Conservation (phyloP, 2,797 vertebrate genomes). For the Rhinophrynus dorsalis region DNA sequence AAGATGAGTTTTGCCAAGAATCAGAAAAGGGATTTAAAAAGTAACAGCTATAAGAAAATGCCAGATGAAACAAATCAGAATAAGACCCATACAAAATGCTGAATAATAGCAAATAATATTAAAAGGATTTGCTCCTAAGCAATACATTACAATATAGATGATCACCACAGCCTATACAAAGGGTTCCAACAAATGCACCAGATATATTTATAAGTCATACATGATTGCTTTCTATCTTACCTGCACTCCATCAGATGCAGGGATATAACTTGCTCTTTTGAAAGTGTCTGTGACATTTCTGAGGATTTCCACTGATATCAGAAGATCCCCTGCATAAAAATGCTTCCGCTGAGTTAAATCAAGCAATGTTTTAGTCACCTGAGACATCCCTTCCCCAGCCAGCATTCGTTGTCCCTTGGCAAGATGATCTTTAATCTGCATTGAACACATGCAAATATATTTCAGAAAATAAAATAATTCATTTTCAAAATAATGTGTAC, state of each 20-base stretch:
- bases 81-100: too few species aligned
- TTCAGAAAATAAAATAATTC: conserved; percentile 66
- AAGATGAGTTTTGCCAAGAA: too few species aligned
- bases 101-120: too few species aligned
- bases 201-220: background rate
- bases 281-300: conserved; percentile 97
- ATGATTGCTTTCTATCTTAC: conserved; percentile 66
- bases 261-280: conserved; percentile 95
- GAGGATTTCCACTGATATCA: conserved; percentile 96
- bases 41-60: too few species aligned
- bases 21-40: too few species aligned
- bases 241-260: conserved; percentile 96
- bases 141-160: too few species aligned
- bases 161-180: too few species aligned
- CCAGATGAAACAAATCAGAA: too few species aligned
- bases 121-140: too few species aligned
- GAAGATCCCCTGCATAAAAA: conserved; percentile 95
- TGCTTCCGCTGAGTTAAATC: conserved; percentile 97
- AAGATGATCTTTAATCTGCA: conserved; percentile 95
- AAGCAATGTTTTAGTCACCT: conserved; percentile 94
- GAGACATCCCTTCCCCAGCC: conserved; percentile 96
- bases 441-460: conserved; percentile 51
- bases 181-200: too few species aligned
- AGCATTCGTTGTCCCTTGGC: conserved; percentile 93
- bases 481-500: too few species aligned